phyloP scores from a whole-genome alignment of 1,140 invertebrate genomes.

The Aphelenchoides besseyi region DNA sequence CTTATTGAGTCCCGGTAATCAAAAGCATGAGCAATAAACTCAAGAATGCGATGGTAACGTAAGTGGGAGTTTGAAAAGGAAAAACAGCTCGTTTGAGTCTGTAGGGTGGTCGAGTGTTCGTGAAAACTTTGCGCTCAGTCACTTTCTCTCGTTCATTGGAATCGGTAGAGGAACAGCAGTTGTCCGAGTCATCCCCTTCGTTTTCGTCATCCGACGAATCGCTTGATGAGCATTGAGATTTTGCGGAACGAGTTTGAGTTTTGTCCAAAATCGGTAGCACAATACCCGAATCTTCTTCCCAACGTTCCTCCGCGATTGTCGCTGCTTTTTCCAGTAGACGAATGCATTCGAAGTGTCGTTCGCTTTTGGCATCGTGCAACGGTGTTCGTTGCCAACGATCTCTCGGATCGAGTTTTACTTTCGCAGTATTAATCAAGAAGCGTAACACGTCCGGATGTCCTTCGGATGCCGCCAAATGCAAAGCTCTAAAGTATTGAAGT shows the following conservation, averaged over 20 bases:
- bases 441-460: conserved; percentile 86
- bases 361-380: conserved; percentile 29
- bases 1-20: neutral
- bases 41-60: neutral
- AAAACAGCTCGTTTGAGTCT: neutral
- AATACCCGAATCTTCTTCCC: conserved; percentile 2
- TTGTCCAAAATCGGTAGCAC: conserved; percentile 8
- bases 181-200: conserved; percentile 24
- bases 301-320: conserved; percentile 23
- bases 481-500: no score
- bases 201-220: conserved; percentile 21
- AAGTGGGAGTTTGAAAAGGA: neutral
- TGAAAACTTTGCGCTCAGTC: neutral
- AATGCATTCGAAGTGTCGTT: conserved; percentile 31
- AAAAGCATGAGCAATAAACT: neutral
- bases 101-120: neutral
- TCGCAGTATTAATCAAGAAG: conserved; percentile 72
- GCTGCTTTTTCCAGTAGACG: conserved; percentile 40
- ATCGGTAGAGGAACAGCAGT: neutral
- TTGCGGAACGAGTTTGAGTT: neutral
- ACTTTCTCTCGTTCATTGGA: neutral
- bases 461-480: conserved; percentile 63
- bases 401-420: conserved; percentile 69
- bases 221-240: neutral
- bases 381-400: conserved; percentile 66